Evolutionary conservation across 2,888 invertebrate species (phyloP).

Genomic region (Cryptus viduatorius): DNA sequence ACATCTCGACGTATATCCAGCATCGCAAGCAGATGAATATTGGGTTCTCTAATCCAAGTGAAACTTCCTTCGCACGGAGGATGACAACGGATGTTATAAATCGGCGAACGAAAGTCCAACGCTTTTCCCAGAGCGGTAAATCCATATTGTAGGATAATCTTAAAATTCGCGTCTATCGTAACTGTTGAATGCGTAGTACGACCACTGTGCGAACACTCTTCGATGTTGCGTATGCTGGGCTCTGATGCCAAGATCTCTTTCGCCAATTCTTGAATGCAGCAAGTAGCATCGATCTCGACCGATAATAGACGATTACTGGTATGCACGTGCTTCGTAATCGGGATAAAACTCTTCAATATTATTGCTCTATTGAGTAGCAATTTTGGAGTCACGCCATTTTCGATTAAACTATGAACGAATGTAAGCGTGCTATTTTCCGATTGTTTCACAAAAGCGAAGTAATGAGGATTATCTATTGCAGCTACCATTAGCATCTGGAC

Average conservation of each 20-base stretch:
- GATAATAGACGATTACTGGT: slow-evolving; percentile 4
- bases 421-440: background rate
- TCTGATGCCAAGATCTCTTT: background rate
- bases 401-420: background rate
- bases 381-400: background rate
- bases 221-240: slow-evolving; percentile 6
- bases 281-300: background rate
- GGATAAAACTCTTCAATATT: background rate
- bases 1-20: background rate
- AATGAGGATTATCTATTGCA: background rate
- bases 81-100: background rate
- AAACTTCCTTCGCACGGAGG: background rate
- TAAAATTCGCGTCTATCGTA: slow-evolving; percentile 2
- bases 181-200: background rate
- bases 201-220: background rate
- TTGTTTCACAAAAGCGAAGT: background rate
- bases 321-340: background rate
- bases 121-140: slow-evolving; percentile 14
- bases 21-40: background rate
- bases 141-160: background rate
- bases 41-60: background rate
- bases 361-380: background rate
- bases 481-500: background rate
- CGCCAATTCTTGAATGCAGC: background rate
- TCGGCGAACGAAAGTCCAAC: background rate